A percentile compares a stretch with the other conserved stretches of the same genome.
phyloP scores from a whole-genome alignment of 2,797 vertebrate species.

The Danio aesculapii region DNA sequence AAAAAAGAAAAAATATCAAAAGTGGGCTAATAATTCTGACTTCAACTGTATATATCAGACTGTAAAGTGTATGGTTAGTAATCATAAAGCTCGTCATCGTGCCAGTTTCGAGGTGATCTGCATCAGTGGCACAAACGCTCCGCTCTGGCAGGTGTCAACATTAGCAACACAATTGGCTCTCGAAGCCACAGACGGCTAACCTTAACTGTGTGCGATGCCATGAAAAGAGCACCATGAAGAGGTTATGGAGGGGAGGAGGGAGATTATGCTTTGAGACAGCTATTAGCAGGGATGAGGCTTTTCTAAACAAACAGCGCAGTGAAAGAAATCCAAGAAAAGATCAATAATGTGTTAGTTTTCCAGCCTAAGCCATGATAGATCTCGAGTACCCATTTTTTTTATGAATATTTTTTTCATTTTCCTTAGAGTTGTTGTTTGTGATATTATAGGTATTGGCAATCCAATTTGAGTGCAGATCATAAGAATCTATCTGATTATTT shows the following conservation, averaged over 20 bases:
- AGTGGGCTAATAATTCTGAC: too few relatives aligned
- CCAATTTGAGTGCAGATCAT: constrained; percentile 75
- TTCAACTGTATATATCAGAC: constrained; percentile 59
- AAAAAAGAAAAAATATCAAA: too few relatives aligned
- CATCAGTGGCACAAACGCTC: constrained; percentile 77
- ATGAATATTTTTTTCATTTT: constrained; percentile 72
- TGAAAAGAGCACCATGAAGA: constrained; percentile 77
- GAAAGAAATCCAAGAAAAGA: constrained; percentile 69
- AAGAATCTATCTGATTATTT: constrained; percentile 67
- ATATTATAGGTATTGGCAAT: constrained; percentile 77
- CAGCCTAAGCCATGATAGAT: constrained; percentile 76
- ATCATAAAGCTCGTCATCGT: constrained; percentile 88
- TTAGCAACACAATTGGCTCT: constrained; percentile 82
- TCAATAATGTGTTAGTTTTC: constrained; percentile 84
- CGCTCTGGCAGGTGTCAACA: constrained; percentile 85
- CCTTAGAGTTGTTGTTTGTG: constrained; percentile 63
- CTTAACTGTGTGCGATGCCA: constrained; percentile 74
- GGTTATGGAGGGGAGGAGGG: constrained; percentile 71
- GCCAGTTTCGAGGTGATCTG: constrained; percentile 77
- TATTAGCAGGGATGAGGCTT: constrained; percentile 84
- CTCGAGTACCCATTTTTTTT: constrained; percentile 76
- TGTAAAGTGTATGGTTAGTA: constrained; percentile 88
- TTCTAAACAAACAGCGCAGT: constrained; percentile 81
- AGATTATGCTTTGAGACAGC: constrained; percentile 84
- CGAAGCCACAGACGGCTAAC: constrained; percentile 74